Conservation (phyloP, 2,797 vertebrate species). For the Pseudomugil gertrudae region DNA sequence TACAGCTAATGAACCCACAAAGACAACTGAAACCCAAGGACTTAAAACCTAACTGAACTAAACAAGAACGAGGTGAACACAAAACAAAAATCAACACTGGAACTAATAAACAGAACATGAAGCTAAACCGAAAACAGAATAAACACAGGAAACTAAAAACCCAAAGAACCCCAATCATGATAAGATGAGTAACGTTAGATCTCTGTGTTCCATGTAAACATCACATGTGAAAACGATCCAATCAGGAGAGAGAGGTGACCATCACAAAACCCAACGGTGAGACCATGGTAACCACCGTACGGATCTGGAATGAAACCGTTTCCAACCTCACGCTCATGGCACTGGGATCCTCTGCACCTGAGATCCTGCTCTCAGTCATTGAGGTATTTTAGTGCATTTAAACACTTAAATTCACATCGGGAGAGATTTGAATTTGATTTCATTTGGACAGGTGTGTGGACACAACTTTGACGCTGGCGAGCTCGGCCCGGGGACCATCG, state of each 20-base stretch:
- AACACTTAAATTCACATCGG: not conserved
- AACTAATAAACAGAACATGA: no score
- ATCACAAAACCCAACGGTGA: constrained; percentile 92
- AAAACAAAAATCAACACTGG: no score
- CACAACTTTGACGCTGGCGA: constrained; percentile 92
- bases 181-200: no score
- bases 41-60: no score
- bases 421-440: not conserved
- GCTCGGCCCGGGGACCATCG: constrained; percentile 92
- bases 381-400: constrained; percentile 79
- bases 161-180: no score
- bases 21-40: no score
- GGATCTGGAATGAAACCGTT: constrained; percentile 96
- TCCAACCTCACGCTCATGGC: constrained; percentile 98
- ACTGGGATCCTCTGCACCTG: constrained; percentile 92
- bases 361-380: constrained; percentile 95
- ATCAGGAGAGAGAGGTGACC: constrained; percentile 92
- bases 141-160: no score
- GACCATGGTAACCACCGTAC: constrained; percentile 87
- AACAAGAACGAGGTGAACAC: no score
- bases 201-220: constrained; percentile 13
- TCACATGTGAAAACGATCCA: not conserved
- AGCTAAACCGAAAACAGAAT: no score
- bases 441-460: constrained; percentile 82
- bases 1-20: no score